Conservation (phyloP, 2,113 vertebrate species). For the Butorides virescens region DNA sequence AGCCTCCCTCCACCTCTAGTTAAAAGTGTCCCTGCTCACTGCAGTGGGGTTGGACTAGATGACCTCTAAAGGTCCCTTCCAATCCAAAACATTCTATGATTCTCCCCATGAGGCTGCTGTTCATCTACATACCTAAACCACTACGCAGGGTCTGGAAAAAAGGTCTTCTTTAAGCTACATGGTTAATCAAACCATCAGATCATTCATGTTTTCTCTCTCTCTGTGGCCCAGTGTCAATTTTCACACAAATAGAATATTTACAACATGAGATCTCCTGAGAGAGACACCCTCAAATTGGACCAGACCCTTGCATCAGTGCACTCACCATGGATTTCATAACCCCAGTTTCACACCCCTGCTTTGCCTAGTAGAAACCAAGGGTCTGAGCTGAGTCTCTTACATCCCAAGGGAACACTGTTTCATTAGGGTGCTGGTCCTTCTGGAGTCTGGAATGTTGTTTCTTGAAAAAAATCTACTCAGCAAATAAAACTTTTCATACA, state of each 20-base stretch:
- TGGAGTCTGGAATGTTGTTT: not conserved
- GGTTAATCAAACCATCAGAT: not conserved
- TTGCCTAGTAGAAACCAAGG: not conserved
- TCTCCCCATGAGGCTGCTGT: not conserved
- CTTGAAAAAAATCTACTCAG: not conserved
- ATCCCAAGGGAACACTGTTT: not conserved
- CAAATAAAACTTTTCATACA: not conserved
- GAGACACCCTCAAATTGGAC: not conserved
- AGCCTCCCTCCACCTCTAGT: not conserved
- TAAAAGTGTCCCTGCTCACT: too few species aligned
- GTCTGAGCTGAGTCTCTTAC: not conserved
- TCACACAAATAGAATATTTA: not conserved
- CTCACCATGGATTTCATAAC: not conserved
- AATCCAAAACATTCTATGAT: too few species aligned
- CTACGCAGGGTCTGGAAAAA: not conserved
- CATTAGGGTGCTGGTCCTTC: not conserved
- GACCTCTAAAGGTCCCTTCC: too few species aligned
- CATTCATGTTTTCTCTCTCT: not conserved
- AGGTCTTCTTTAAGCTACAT: not conserved
- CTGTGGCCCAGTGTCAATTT: not conserved
- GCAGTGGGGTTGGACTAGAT: too few species aligned
- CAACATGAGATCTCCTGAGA: not conserved
- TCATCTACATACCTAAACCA: not conserved
- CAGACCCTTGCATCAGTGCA: not conserved
- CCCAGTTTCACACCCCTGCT: not conserved